Conservation (phyloP, 2,113 vertebrate species). For the Lynx canadensis region DNA sequence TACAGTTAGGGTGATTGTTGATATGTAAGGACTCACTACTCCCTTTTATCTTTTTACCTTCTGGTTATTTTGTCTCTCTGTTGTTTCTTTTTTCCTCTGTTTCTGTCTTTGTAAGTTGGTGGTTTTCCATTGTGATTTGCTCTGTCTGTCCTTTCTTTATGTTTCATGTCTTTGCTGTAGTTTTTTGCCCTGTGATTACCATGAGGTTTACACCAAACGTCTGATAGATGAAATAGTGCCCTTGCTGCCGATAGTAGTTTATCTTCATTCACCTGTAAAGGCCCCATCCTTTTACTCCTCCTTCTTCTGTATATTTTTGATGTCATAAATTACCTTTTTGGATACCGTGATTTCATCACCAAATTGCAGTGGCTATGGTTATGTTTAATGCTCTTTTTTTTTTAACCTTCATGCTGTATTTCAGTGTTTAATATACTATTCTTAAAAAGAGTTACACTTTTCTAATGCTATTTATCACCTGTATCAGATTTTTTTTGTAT, state of each 20-base stretch:
- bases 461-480: neutral
- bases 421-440: neutral
- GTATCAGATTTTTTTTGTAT: neutral
- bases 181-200: neutral
- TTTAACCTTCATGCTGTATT: neutral
- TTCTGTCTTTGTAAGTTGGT: neutral
- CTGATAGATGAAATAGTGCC: neutral
- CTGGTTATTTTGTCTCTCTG: too few relatives aligned
- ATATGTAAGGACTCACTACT: too few relatives aligned
- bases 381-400: neutral
- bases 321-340: neutral
- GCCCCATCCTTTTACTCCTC: neutral
- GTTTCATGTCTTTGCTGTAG: neutral
- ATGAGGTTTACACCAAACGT: neutral
- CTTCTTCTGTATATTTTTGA: neutral
- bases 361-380: neutral
- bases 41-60: too few relatives aligned
- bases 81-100: neutral
- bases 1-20: too few relatives aligned
- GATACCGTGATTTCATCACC: neutral
- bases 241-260: neutral
- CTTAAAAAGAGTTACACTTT: neutral
- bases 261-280: neutral
- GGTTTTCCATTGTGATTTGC: neutral
- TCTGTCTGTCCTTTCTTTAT: neutral